These are phyloP conservation scores for Hyposoter dolosus DNA, from an alignment of 2,888 invertebrate genomes.

Conservation along the genomic window DNA sequence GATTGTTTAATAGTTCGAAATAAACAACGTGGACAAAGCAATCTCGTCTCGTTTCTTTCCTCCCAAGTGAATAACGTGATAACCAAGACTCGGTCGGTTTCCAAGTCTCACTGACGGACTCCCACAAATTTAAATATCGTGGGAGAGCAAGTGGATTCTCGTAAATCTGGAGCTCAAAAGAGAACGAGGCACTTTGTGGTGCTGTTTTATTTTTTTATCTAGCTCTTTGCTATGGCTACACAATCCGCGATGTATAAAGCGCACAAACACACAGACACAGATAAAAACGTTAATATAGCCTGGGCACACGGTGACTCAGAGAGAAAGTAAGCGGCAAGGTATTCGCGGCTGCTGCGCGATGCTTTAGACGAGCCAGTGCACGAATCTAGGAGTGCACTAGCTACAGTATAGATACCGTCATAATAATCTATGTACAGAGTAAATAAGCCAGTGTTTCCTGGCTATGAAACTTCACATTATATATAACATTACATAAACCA, in stretches of 20 bases:
- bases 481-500: slow-evolving; percentile 16
- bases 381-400: slow-evolving; percentile 66
- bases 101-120: neutral
- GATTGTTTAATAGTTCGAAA: neutral
- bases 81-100: neutral
- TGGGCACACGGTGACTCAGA: slow-evolving; percentile 76
- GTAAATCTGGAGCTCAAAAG: slow-evolving; percentile 15
- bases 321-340: slow-evolving; percentile 79
- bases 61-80: neutral
- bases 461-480: neutral
- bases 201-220: slow-evolving; percentile 28
- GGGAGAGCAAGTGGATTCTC: slow-evolving; percentile 59
- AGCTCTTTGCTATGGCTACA: slow-evolving; percentile 36
- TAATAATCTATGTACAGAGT: slow-evolving; percentile 27
- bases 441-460: slow-evolving; percentile 12
- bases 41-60: neutral
- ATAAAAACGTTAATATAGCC: slow-evolving; percentile 66
- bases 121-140: slow-evolving; percentile 14
- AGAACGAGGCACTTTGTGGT: slow-evolving; percentile 26
- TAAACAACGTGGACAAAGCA: neutral
- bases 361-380: slow-evolving; percentile 74
- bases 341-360: slow-evolving; percentile 73
- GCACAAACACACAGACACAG: slow-evolving; percentile 45
- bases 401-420: slow-evolving; percentile 25
- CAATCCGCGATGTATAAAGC: slow-evolving; percentile 39